Percentiles rank a stretch among this genome's conserved stretches.
Conservation (phyloP, 2,888 invertebrate genomes). For the Halictus quadricinctus region DNA sequence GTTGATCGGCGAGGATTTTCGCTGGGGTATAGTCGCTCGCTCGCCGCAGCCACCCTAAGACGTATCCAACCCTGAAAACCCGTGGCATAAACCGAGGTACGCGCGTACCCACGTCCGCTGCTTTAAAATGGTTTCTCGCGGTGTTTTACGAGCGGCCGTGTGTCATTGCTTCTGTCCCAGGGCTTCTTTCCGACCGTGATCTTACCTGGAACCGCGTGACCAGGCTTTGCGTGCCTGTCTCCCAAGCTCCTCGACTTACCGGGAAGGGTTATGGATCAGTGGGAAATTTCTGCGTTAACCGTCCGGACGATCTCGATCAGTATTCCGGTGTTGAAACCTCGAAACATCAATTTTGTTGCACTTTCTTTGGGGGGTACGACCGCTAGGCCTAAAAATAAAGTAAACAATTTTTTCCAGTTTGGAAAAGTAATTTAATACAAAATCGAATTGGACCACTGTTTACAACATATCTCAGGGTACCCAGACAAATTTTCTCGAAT, state of each 20-base stretch:
- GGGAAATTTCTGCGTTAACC: background rate
- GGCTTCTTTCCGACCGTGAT: conserved; percentile 17
- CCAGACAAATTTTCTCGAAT: too few species aligned
- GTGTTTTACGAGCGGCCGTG: conserved; percentile 69
- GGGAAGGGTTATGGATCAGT: conserved; percentile 30
- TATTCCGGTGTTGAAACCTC: background rate
- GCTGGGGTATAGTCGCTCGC: background rate
- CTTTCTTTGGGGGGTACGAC: too few species aligned
- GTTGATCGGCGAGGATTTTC: conserved; percentile 48
- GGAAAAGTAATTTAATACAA: too few species aligned
- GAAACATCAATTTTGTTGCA: background rate
- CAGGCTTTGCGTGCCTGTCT: conserved; percentile 50
- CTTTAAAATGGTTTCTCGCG: conserved; percentile 62
- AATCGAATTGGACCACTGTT: too few species aligned
- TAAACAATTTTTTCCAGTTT: too few species aligned
- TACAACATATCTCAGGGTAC: too few species aligned
- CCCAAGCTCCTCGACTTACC: conserved; percentile 36
- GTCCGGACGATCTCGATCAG: background rate
- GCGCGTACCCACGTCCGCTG: conserved; percentile 42
- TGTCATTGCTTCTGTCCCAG: conserved; percentile 67
- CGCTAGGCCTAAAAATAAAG: too few species aligned
- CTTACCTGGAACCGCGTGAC: conserved; percentile 9
- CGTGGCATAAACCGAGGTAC: conserved; percentile 49
- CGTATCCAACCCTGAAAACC: conserved; percentile 25
- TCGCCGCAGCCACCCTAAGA: conserved; percentile 8